phyloP scores from a whole-genome alignment of 2,888 invertebrate species.

The Masnerella sp. region DNA sequence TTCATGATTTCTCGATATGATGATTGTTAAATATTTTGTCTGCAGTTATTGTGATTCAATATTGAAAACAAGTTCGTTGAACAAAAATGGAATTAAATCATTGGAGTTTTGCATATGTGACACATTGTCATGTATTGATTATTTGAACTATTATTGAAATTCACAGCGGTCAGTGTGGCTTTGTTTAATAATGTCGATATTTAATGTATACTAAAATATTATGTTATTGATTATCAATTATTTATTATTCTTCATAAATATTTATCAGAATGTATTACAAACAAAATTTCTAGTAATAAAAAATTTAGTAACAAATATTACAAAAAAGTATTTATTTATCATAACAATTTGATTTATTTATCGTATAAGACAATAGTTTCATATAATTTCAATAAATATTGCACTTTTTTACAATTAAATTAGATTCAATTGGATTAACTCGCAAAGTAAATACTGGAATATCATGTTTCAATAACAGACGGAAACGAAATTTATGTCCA shows the following conservation, averaged over 20 bases:
- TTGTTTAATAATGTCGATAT: neutral
- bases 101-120: too few species aligned
- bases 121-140: slow-evolving; percentile 8
- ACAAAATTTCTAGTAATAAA: too few species aligned
- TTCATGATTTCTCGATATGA: neutral
- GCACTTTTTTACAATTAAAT: neutral
- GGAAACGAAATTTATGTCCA: slow-evolving; percentile 4
- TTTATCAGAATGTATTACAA: too few species aligned
- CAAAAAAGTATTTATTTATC: too few species aligned
- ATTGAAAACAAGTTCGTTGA: too few species aligned
- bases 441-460: slow-evolving; percentile 3
- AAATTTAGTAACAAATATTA: too few species aligned
- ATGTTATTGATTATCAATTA: neutral
- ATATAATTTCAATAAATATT: neutral
- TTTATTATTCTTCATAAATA: too few species aligned
- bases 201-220: neutral
- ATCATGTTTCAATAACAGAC: slow-evolving; percentile 14
- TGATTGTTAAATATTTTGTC: too few species aligned
- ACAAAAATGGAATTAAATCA: too few species aligned
- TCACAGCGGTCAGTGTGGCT: neutral
- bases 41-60: too few species aligned
- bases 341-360: neutral
- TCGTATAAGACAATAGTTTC: neutral
- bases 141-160: slow-evolving; percentile 21
- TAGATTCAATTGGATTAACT: slow-evolving; percentile 5